These are phyloP conservation scores for Cottoperca gobio DNA, from an alignment of 2,797 vertebrate genomes.

Conservation along the genomic window DNA sequence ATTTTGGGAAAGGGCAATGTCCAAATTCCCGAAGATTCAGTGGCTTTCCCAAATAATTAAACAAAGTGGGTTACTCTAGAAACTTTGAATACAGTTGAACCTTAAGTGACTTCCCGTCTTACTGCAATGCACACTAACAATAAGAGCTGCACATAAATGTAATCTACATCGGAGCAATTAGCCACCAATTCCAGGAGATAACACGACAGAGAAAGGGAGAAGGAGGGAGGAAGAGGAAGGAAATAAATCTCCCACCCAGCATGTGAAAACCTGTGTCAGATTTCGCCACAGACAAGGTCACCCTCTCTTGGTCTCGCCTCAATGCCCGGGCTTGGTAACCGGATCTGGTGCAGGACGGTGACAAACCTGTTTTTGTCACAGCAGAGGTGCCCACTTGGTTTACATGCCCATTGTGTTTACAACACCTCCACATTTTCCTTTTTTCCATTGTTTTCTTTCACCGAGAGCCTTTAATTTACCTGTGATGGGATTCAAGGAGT, in stretches of 20 bases:
- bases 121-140: slow-evolving; percentile 43
- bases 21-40: neutral
- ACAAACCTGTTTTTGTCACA: slow-evolving; percentile 76
- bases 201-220: slow-evolving; percentile 43
- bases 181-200: slow-evolving; percentile 70
- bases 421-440: slow-evolving; percentile 39
- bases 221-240: slow-evolving; percentile 2
- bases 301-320: slow-evolving; percentile 74
- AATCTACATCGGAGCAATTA: slow-evolving; percentile 75
- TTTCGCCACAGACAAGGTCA: slow-evolving; percentile 82
- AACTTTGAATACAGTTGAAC: slow-evolving; percentile 3
- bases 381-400: slow-evolving; percentile 62
- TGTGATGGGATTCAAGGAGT: slow-evolving; percentile 10
- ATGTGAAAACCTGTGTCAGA: slow-evolving; percentile 82
- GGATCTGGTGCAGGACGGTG: slow-evolving; percentile 61
- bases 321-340: slow-evolving; percentile 65
- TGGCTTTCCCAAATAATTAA: neutral
- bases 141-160: slow-evolving; percentile 51
- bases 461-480: slow-evolving; percentile 41
- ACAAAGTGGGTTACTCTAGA: neutral
- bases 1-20: neutral
- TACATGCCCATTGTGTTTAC: slow-evolving; percentile 61
- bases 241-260: slow-evolving; percentile 73
- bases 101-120: slow-evolving; percentile 29
- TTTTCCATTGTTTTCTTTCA: slow-evolving; percentile 7